Evolutionary conservation across 2,797 vertebrate species (phyloP).

Genomic region (Betta splendens): DNA sequence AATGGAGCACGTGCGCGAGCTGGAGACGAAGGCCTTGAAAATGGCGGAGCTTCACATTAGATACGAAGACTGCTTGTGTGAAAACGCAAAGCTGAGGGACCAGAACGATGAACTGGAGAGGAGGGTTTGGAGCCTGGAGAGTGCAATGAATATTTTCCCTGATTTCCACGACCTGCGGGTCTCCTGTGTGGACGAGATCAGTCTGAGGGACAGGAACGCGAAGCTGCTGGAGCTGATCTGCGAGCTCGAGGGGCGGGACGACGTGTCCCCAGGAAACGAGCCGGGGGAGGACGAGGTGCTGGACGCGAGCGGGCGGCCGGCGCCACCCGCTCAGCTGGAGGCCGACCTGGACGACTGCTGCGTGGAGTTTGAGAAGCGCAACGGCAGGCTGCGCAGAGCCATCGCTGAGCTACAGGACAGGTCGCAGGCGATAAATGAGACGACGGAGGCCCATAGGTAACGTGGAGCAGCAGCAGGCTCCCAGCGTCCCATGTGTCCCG

Average conservation of each 20-base stretch:
- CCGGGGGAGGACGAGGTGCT: conserved; percentile 19
- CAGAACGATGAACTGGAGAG: conserved; percentile 67
- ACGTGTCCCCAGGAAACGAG: conserved; percentile 26
- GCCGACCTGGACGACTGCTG: conserved; percentile 61
- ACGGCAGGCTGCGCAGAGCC: conserved; percentile 61
- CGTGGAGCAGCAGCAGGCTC: conserved; percentile 40
- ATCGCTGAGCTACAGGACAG: conserved; percentile 71
- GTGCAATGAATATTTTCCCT: conserved; percentile 42
- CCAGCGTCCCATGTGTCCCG: conserved; percentile 26
- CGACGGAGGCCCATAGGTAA: conserved; percentile 79
- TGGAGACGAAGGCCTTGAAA: conserved; percentile 53
- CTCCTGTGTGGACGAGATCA: conserved; percentile 67
- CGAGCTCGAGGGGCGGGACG: conserved; percentile 78
- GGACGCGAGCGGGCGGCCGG: too few species aligned
- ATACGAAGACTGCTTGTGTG: conserved; percentile 67
- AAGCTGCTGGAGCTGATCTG: conserved; percentile 73
- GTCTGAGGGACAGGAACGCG: conserved; percentile 66
- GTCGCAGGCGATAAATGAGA: conserved; percentile 59
- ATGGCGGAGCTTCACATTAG: conserved; percentile 50
- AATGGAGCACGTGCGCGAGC: conserved; percentile 58
- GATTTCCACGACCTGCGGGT: conserved; percentile 49
- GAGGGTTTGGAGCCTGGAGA: conserved; percentile 65
- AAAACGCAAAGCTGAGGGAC: conserved; percentile 69
- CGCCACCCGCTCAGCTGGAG: conserved; percentile 15
- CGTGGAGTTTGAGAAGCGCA: conserved; percentile 69